Evolutionary conservation across 2,797 vertebrate species (phyloP), one percentile per base, ranked within the genome.

Genomic region (Pseudochirops corinnae): DNA sequence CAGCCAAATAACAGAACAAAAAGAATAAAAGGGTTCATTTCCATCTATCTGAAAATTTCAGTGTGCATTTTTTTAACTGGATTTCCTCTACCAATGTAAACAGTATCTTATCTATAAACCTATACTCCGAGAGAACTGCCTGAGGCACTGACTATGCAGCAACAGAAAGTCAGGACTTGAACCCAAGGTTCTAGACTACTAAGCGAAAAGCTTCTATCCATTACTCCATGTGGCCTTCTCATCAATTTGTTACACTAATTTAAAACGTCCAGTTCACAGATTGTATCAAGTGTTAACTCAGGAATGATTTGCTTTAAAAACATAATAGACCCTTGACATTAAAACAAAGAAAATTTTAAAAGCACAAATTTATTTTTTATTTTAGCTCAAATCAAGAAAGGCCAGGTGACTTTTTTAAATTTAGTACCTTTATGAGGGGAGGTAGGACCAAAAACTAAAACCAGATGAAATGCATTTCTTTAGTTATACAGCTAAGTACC

Each of bases 231-330:
- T 60, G 33, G 16, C n/a, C n/a, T 39, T 39, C 33, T 95, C 60
- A 60, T 24, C 2, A 29, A 67, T 97, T 58, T 91, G 74, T n/a
- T 94, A 31, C 26, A 53, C 52, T 90, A 93, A 96, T 96, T 29
- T 92, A 95, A 94, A 95, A 2, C 60, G 1, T 16, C 39, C 57
- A 94, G n/a, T 90, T 93, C 46, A 95, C 4, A 96, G 50, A 91
- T 74, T 56, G 31, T 52, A 92, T 55, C 46, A 94, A 56, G 82
- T 13, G 58, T 91, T 87, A 92, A 0, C 29, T 1, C 39, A 95
- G 11, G 56, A 91, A 56, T 57, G 55, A 95, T 93, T 90, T 60
- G 21, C 11, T 58, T 96, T 93, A 55, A 95, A 95, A 92, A 58
- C 90, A 14, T 13, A 91, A 50, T 16, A 93, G 29, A 16, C 16